These are phyloP conservation scores for Climacteris rufus DNA, from an alignment of 2,113 vertebrate species.

Conservation along the genomic window DNA sequence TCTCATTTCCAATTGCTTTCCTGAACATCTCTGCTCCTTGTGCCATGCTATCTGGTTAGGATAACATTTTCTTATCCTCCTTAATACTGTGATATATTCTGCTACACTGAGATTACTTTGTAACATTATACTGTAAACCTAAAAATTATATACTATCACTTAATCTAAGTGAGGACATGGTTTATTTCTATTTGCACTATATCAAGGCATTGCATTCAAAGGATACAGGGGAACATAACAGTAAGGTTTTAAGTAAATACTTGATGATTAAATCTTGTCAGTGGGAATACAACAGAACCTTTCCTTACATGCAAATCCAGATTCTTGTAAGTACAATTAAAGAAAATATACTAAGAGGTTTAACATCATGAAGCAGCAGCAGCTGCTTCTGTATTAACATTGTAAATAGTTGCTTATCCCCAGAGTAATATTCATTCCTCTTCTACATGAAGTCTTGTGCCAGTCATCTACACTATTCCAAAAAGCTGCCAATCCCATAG, in stretches of 20 bases:
- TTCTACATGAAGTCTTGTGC: neutral
- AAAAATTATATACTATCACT: neutral
- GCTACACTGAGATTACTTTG: neutral
- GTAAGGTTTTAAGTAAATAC: neutral
- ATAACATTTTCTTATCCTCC: neutral
- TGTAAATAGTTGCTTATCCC: neutral
- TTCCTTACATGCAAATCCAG: neutral
- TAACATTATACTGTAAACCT: neutral
- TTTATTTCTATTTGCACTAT: neutral
- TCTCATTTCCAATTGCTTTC: neutral
- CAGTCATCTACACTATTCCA: neutral
- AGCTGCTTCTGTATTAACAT: neutral
- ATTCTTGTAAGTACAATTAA: slow-evolving; percentile 1
- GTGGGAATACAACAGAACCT: neutral
- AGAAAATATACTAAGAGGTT: neutral
- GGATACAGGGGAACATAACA: neutral
- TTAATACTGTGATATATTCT: neutral
- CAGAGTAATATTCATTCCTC: neutral
- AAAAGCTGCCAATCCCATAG: neutral
- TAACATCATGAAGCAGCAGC: neutral
- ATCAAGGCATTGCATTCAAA: neutral
- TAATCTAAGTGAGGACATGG: neutral
- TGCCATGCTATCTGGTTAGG: neutral
- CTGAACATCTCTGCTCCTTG: neutral
- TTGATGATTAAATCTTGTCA: neutral